A percentile compares a stretch with the other conserved stretches of the same genome.
Evolutionary conservation across 2,113 vertebrate species (phyloP).

Genomic region (Leucosticte australis): DNA sequence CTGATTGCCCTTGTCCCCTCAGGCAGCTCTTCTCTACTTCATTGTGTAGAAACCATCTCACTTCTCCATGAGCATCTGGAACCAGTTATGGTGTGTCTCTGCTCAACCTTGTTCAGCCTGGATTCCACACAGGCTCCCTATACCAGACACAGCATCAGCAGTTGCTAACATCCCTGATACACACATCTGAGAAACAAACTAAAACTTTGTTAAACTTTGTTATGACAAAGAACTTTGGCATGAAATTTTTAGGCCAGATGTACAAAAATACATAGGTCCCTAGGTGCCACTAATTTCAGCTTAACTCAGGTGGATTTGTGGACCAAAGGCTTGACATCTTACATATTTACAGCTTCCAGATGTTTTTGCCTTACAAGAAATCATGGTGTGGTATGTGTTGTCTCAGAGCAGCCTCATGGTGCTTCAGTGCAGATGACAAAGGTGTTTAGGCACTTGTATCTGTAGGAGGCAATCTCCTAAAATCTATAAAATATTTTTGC

Average conservation of each 20-base stretch:
- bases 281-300: not conserved
- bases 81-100: not conserved
- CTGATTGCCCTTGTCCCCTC: not conserved
- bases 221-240: not conserved
- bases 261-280: not conserved
- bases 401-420: not conserved
- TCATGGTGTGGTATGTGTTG: not conserved
- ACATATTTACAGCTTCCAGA: slow-evolving; percentile 13
- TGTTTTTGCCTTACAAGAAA: not conserved
- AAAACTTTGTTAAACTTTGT: not conserved
- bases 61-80: not conserved
- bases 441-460: not conserved
- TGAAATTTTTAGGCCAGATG: not conserved
- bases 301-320: not conserved
- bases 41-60: not conserved
- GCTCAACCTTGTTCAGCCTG: not conserved
- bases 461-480: not conserved
- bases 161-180: not conserved
- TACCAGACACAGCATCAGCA: not conserved
- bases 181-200: not conserved
- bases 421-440: not conserved
- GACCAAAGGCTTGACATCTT: not conserved
- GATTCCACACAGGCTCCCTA: not conserved
- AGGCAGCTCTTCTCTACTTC: not conserved
- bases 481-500: not conserved